Conservation (phyloP, 2,888 invertebrate genomes). For the Isoperla grammatica region DNA sequence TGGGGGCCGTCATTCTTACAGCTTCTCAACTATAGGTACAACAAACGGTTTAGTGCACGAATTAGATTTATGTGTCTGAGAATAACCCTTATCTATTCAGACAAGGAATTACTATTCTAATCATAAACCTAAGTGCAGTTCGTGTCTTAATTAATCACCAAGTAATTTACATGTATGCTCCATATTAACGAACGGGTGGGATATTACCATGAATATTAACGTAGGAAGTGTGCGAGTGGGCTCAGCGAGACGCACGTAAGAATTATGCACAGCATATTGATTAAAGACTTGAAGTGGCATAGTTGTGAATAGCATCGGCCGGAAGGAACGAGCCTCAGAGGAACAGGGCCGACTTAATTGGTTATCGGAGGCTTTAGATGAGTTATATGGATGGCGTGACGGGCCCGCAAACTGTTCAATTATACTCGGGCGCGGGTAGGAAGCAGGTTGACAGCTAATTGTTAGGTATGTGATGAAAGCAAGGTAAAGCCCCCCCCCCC, state of each 20-base stretch:
- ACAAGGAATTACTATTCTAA: not conserved
- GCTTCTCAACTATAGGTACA: not conserved
- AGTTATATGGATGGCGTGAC: constrained; percentile 2
- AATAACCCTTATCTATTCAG: not conserved
- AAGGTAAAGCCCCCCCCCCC: no score
- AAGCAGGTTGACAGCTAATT: constrained; percentile 8
- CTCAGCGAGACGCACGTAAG: not conserved
- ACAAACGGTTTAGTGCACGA: no score
- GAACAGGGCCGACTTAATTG: not conserved
- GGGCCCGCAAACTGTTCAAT: not conserved
- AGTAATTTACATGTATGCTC: not conserved
- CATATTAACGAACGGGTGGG: not conserved
- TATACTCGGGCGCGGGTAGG: not conserved
- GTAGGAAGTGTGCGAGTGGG: not conserved
- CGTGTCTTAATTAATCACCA: constrained; percentile 2
- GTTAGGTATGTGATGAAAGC: not conserved
- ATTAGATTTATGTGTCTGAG: no score
- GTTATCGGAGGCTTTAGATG: not conserved
- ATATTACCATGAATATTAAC: not conserved
- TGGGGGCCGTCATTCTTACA: no score
- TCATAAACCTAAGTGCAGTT: not conserved
- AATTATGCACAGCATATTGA: not conserved
- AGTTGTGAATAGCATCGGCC: not conserved
- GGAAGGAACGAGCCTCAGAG: not conserved
- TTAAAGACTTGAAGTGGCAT: not conserved